These are phyloP conservation scores for Leptinotarsa defecta DNA, from an alignment of 1,140 invertebrate species.

Conservation along the genomic window DNA sequence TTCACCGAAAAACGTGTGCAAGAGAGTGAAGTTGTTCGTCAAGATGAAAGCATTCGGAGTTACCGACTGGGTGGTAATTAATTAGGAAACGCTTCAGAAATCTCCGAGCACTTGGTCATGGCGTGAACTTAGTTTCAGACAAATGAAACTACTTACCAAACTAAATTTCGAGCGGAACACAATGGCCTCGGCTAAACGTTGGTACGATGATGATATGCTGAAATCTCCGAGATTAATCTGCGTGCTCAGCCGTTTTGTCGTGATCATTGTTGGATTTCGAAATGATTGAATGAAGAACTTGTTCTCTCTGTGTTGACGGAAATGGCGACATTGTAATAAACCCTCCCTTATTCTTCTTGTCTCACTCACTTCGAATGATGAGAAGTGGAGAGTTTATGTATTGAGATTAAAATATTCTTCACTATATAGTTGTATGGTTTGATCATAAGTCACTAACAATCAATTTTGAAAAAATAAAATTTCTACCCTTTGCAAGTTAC, in stretches of 20 bases:
- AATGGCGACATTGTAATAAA: too few relatives aligned
- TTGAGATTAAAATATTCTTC: too few relatives aligned
- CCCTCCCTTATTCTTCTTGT: too few relatives aligned
- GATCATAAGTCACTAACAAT: too few relatives aligned
- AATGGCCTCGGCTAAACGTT: conserved; percentile 8
- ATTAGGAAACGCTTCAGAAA: conserved; percentile 24
- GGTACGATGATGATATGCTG: conserved; percentile 12
- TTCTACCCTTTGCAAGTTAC: too few relatives aligned
- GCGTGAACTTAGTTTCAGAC: conserved; percentile 21
- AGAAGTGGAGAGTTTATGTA: too few relatives aligned
- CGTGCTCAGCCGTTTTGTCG: neutral
- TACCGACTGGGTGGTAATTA: conserved; percentile 17
- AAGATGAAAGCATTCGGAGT: conserved; percentile 11
- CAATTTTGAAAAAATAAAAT: too few relatives aligned
- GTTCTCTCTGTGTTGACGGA: neutral
- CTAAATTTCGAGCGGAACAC: conserved; percentile 11
- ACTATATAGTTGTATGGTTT: too few relatives aligned
- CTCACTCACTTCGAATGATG: too few relatives aligned
- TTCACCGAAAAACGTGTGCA: conserved; percentile 10
- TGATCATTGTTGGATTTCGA: neutral
- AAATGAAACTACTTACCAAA: conserved; percentile 20
- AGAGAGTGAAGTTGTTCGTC: conserved; percentile 17
- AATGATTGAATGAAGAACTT: neutral
- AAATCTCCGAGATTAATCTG: conserved; percentile 4
- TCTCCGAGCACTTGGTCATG: conserved; percentile 18